These are phyloP conservation scores for Xiphophorus maculatus DNA, from an alignment of 2,113 vertebrate species.

Conservation along the genomic window DNA sequence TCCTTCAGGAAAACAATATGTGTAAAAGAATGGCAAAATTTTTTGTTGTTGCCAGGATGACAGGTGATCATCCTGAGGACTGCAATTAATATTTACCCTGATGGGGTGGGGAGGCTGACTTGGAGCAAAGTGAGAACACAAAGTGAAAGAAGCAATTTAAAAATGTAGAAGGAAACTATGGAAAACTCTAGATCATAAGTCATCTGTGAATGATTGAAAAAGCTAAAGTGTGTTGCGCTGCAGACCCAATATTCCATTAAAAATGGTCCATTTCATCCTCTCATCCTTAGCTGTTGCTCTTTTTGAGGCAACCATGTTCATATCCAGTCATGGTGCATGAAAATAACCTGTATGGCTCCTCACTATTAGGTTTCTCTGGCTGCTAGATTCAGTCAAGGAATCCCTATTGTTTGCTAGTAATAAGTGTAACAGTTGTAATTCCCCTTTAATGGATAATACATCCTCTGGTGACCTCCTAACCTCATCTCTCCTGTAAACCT, in stretches of 20 bases:
- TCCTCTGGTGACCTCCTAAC: slow-evolving; percentile 58
- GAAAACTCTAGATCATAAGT: slow-evolving; percentile 57
- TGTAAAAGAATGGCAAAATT: slow-evolving; percentile 50
- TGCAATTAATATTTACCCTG: slow-evolving; percentile 80
- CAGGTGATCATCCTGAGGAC: slow-evolving; percentile 65
- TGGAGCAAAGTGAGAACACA: slow-evolving; percentile 47
- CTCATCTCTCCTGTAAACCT: slow-evolving; percentile 61
- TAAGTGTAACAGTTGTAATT: slow-evolving; percentile 69
- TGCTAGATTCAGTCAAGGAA: slow-evolving; percentile 55
- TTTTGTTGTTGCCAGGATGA: slow-evolving; percentile 60
- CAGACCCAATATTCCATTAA: slow-evolving; percentile 62
- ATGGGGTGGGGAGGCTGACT: slow-evolving; percentile 71
- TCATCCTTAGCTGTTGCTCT: slow-evolving; percentile 45
- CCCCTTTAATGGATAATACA: slow-evolving; percentile 73
- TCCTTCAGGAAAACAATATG: slow-evolving; percentile 51
- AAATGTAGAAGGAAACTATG: slow-evolving; percentile 70
- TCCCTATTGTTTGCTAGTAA: slow-evolving; percentile 54
- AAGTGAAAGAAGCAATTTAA: slow-evolving; percentile 77
- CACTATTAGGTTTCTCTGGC: slow-evolving; percentile 14
- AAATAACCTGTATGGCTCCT: slow-evolving; percentile 15
- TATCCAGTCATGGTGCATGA: slow-evolving; percentile 42
- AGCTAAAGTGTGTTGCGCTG: slow-evolving; percentile 15
- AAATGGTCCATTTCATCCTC: slow-evolving; percentile 58
- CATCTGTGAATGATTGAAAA: slow-evolving; percentile 61
- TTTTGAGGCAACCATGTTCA: slow-evolving; percentile 48